Evolutionary conservation across 2,113 vertebrate genomes (phyloP), one percentile per base, ranked within the genome.

Genomic region (Caretta caretta): DNA sequence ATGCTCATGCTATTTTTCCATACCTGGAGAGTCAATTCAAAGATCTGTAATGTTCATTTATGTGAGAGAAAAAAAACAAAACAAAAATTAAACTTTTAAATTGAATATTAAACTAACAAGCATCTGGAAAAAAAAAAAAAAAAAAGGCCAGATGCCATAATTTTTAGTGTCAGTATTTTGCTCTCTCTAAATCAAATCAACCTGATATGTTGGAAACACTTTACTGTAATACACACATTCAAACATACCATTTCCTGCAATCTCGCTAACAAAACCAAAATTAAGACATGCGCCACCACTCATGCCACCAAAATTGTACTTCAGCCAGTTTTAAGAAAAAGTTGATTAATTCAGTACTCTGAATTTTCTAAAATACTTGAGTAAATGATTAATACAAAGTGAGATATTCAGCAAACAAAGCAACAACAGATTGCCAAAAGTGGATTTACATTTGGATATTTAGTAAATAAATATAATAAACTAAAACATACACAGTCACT

Each of bases 11-110:
- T 90, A 31, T 84, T 92, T 62, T 92, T 96, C 97, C 98, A 98
- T 99, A 99, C 99, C 99, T 99, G 99, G 62, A 98, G 95, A 97
- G 98, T 97, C 98, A 99, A 98, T 97, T 98, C 99, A 94, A 98
- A 97, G 97, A 98, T 98, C 99, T 99, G 99, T 85, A 97, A 96
- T 88, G 98, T 97, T 95, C 97, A 81, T 93, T 49, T 96, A 93
- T 93, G 94, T 57, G 96, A 82, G 95, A 84, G 80, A 56, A 54
- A 22, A 42, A 42, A 65, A 85, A 85, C 86, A 83, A 94, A 53
- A 12, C 5, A 95, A 25, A 86, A 78, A 83, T 97, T 97, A 97
- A 92, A 92, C n/a, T 96, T 83, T 80, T 53, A 93, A 94, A 87
- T 16, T 50, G 88, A 90, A 57, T 84, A 94, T 65, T 19, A 92